Percentiles rank a stretch among this genome's conserved stretches.
phyloP scores from a whole-genome alignment of 2,113 vertebrate genomes.

The Tragelaphus scriptus region DNA sequence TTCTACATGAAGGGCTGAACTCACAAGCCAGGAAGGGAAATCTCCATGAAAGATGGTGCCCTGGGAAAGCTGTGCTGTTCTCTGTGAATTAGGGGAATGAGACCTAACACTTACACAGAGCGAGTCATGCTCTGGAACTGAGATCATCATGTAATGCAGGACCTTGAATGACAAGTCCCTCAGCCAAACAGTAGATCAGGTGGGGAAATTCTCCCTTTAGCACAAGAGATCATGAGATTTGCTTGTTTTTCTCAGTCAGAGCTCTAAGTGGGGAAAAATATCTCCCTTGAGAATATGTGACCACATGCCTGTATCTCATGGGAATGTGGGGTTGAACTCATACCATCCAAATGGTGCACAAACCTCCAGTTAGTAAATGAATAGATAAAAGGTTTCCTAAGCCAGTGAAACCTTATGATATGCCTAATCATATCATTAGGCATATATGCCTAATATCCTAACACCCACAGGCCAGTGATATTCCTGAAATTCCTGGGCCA shows the following conservation, averaged over 20 bases:
- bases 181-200: background rate
- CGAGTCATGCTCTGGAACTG: background rate
- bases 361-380: background rate
- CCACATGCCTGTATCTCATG: background rate
- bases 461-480: background rate
- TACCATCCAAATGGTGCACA: background rate
- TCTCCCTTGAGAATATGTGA: background rate
- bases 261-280: background rate
- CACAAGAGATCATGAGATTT: background rate
- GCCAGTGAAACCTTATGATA: background rate
- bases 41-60: no score
- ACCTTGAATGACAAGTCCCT: background rate
- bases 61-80: background rate
- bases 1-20: background rate
- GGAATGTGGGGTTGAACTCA: background rate
- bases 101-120: rapidly evolving
- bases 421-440: no score
- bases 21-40: background rate
- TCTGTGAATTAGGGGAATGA: background rate
- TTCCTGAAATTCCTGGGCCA: background rate
- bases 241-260: background rate
- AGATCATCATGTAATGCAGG: background rate
- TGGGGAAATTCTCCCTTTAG: background rate
- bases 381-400: background rate
- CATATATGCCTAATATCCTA: background rate